A percentile compares a stretch with the other conserved stretches of the same genome.
Conservation (phyloP, 2,113 vertebrate species). For the Pseudopodoces humilis region DNA sequence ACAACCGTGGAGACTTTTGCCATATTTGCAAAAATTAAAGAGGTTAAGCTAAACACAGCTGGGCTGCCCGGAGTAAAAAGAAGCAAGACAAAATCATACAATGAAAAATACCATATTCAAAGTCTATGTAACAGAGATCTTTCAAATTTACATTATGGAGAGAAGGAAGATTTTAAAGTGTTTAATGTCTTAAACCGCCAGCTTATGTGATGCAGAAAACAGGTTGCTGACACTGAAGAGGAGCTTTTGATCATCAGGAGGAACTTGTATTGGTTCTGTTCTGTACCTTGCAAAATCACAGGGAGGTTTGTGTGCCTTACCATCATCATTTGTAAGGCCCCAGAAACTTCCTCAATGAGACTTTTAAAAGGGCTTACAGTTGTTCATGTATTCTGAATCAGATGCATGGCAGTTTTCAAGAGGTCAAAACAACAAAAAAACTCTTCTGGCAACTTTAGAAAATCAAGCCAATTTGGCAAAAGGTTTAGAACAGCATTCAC, state of each 20-base stretch:
- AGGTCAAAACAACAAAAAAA: background rate
- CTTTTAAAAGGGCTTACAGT: background rate
- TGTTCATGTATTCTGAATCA: background rate
- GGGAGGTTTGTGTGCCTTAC: background rate
- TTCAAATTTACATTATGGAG: background rate
- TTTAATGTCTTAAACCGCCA: constrained; percentile 27
- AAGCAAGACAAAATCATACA: background rate
- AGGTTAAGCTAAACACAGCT: background rate
- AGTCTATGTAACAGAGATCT: background rate
- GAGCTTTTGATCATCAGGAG: constrained; percentile 37
- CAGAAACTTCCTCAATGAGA: background rate
- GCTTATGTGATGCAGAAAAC: constrained; percentile 36
- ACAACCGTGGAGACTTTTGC: background rate
- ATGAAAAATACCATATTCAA: background rate
- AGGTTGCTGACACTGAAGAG: constrained; percentile 36
- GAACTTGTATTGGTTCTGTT: background rate
- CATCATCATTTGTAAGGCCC: background rate
- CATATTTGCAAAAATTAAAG: background rate
- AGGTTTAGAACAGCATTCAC: background rate
- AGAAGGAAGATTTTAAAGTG: background rate
- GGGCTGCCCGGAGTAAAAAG: background rate
- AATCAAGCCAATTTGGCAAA: background rate
- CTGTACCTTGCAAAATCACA: constrained; percentile 61
- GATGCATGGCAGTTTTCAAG: accelerated
- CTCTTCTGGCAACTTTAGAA: background rate